Percentiles rank a stretch among this genome's conserved stretches.
Evolutionary conservation across 2,888 invertebrate genomes (phyloP).

Genomic region (Drosophila flavopinicola): DNA sequence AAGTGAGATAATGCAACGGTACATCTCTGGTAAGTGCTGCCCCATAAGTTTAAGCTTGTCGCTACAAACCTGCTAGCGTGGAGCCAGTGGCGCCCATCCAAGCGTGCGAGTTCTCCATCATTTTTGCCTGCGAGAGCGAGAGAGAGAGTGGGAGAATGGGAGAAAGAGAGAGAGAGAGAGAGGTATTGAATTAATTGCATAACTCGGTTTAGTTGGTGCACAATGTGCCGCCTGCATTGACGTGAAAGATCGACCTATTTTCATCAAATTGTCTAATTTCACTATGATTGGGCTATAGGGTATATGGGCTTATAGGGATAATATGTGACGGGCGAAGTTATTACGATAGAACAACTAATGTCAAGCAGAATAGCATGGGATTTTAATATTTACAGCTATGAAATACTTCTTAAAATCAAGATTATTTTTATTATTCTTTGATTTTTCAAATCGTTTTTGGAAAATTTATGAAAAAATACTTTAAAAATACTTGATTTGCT

Average conservation of each 20-base stretch:
- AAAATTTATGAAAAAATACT: too few relatives aligned
- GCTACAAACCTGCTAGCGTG: constrained; percentile 93
- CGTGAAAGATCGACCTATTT: constrained; percentile 59
- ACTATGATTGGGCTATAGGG: neutral
- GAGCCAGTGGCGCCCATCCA: constrained; percentile 95
- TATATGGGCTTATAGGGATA: neutral
- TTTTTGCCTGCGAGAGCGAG: constrained; percentile 89
- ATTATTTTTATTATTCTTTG: too few relatives aligned
- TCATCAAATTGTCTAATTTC: constrained; percentile 20
- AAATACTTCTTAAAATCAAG: too few relatives aligned
- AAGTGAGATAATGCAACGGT: constrained; percentile 19
- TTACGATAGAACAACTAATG: too few relatives aligned
- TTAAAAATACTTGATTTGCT: too few relatives aligned
- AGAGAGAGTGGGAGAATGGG: neutral
- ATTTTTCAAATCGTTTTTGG: too few relatives aligned
- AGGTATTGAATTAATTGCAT: constrained; percentile 67
- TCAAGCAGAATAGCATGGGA: too few relatives aligned
- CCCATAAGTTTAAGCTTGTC: neutral
- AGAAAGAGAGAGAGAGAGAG: constrained; percentile 3
- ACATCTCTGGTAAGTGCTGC: constrained; percentile 22
- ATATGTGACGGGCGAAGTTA: neutral
- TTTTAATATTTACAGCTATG: too few relatives aligned
- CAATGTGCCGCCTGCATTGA: constrained; percentile 57
- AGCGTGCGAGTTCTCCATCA: constrained; percentile 95
- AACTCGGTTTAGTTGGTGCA: constrained; percentile 66